These are phyloP conservation scores for Hemicordylus capensis DNA, from an alignment of 2,113 vertebrate species.

Conservation along the genomic window DNA sequence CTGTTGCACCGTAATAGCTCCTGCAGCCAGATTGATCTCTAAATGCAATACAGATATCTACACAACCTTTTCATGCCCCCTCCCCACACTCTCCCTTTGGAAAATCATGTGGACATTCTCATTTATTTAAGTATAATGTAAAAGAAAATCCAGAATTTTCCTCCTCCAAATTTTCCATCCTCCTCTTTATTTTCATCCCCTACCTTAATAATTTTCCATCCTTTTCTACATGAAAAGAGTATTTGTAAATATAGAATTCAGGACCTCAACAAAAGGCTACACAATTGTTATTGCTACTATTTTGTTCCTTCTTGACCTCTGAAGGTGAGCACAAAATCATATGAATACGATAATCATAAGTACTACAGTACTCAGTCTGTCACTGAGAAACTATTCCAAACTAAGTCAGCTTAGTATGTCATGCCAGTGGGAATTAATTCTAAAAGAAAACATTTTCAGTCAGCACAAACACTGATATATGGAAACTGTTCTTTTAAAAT, in stretches of 20 bases:
- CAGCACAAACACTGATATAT: neutral
- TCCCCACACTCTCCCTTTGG: constrained; percentile 37
- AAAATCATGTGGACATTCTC: neutral
- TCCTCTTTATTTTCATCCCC: neutral
- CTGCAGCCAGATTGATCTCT: constrained; percentile 10
- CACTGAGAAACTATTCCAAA: neutral
- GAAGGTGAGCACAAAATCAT: neutral
- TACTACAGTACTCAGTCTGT: neutral
- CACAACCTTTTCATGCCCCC: constrained; percentile 37
- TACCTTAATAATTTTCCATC: neutral
- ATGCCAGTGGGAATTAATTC: constrained; percentile 11
- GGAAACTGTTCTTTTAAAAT: neutral
- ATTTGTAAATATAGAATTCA: neutral
- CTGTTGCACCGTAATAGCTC: constrained; percentile 50
- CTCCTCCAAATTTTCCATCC: neutral
- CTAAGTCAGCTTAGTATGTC: neutral
- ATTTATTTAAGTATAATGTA: neutral
- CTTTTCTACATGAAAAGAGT: neutral
- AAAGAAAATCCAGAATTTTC: neutral
- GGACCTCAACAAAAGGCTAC: neutral
- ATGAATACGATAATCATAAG: neutral
- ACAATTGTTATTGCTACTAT: neutral
- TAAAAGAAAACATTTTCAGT: constrained; percentile 16
- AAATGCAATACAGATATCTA: constrained; percentile 28
- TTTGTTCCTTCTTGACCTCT: neutral